Evolutionary conservation across 1,140 invertebrate genomes (phyloP), one percentile per base, ranked within the genome.

Genomic region (Nasonia longicornis): DNA sequence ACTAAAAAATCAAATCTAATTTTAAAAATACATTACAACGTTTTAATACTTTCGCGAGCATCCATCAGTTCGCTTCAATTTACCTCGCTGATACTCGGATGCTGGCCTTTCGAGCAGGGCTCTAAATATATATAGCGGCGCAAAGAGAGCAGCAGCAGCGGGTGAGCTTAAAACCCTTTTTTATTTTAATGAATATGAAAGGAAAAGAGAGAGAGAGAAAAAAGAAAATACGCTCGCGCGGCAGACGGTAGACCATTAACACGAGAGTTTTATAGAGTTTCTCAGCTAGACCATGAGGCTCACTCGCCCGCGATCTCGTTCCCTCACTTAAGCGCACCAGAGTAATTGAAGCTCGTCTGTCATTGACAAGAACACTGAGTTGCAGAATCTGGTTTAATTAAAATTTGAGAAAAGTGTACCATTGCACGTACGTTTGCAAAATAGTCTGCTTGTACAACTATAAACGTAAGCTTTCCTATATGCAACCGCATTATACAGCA

Each of bases 121-220:
- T 80, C 64, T 75, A 22, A 74, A 52, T 16, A 69, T 26, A 26
- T 69, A 14, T 29, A 29, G 38, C n/a, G 22, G 16, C 22, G 63
- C 38, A 63, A 76, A 71, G 52, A 42, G 69, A 67, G 71, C 22
- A 48, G 12, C 45, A 48, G 45, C 45, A 16, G 14, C 45, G 52
- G 52, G 16, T 7, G 29, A 67, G 38, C 69, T 20, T 48, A 12
- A n/a, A 58, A 45, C 31, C n/a, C 31, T 81, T 64, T 80, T 81
- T 77, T 78, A 78, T 78, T 82, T 82, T 78, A 82, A 82, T 74
- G 80, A 78, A 82, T 82, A 73, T 78, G 66, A 78, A 78, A 77
- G 75, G 38, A 20, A 82, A 73, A 42, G 80, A 81, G 74, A 58
- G 72, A 42, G 80, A 81, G 74, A 58, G 73, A 66, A 73, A 78